Evolutionary conservation across 2,797 vertebrate species (phyloP), one percentile per base, ranked within the genome.

Genomic region (Pseudochirops cupreus): DNA sequence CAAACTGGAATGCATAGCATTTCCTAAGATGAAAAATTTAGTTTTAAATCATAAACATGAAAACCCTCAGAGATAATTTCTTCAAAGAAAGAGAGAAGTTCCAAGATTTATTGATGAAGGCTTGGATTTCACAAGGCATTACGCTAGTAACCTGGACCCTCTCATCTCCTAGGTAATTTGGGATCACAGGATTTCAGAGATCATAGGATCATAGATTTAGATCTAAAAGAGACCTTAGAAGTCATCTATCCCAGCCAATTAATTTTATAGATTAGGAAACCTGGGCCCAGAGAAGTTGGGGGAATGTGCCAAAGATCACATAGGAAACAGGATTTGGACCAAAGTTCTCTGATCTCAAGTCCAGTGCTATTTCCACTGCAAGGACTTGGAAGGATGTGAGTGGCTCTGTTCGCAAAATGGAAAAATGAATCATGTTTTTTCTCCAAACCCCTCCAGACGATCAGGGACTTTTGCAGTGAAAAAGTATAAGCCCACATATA

Each of bases 41-140:
- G 54, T 31, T 92, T 87, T 39, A 46, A 95, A 21, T 1, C 31
- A 7, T 13, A 53, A 62, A 93, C 91, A 94, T 54, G 92, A 87
- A 91, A 31, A 58, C 52, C n/a, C 26, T 89, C 31, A 57, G 56
- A 82, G 56, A 52, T 39, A 93, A 82, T 96, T 52, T 74, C n/a
- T 46, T 29, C 46, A 74, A 67, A 94, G 33, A n/a, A 91, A 56
- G 56, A 93, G 59, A 52, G 33, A 87, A 28, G 24, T 53, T 92
- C 95, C 55, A 13, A 93, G 24, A 33, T 13, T 18, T 58, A 39
- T 11, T 2, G 0, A 50, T 26, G 28, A 21, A 58, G 56, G 39
- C 33, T 58, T 82, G 31, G 91, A 74, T 50, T 56, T 56, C 56
- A 74, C 46, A 53, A 52, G 24, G 24, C 31, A 67, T 67, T 67